A percentile compares a stretch with the other conserved stretches of the same genome.
Evolutionary conservation across 2,113 vertebrate genomes (phyloP).

Genomic region (Eulemur macaco): DNA sequence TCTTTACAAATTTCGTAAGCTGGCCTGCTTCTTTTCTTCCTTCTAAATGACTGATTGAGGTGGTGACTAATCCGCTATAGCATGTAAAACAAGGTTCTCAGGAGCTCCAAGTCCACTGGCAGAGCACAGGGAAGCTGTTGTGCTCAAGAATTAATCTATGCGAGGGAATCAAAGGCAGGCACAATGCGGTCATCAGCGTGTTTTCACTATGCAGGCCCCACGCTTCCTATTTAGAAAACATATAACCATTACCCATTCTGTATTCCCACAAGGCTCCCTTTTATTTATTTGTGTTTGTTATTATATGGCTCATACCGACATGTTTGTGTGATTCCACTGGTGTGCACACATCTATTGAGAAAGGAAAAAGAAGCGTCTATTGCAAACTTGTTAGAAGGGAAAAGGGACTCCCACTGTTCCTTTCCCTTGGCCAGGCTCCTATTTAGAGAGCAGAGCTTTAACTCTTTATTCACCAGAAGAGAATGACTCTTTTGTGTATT

Average conservation of each 20-base stretch:
- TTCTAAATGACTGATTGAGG: conserved; percentile 86
- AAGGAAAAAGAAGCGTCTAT: conserved; percentile 76
- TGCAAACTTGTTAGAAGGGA: conserved; percentile 80
- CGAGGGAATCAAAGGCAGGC: conserved; percentile 88
- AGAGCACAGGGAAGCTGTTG: conserved; percentile 88
- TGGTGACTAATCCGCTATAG: conserved; percentile 86
- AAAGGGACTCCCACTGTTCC: conserved; percentile 80
- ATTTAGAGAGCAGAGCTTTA: conserved; percentile 73
- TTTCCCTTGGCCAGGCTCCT: conserved; percentile 64
- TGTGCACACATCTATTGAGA: conserved; percentile 76
- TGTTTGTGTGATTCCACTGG: conserved; percentile 78
- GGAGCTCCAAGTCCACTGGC: conserved; percentile 81
- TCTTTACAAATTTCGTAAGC: conserved; percentile 83
- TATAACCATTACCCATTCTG: conserved; percentile 82
- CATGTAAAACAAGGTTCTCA: conserved; percentile 87
- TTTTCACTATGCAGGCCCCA: conserved; percentile 88
- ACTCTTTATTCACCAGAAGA: conserved; percentile 75
- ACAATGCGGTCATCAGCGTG: conserved; percentile 93
- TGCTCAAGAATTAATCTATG: conserved; percentile 87
- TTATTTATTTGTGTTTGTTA: conserved; percentile 84
- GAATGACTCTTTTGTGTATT: conserved; percentile 54
- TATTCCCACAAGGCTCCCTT: conserved; percentile 83
- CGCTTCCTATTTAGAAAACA: conserved; percentile 88
- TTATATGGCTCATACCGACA: conserved; percentile 84
- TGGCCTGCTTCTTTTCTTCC: conserved; percentile 72